phyloP scores from a whole-genome alignment of 2,113 vertebrate species.

The Muscicapa adusta region DNA sequence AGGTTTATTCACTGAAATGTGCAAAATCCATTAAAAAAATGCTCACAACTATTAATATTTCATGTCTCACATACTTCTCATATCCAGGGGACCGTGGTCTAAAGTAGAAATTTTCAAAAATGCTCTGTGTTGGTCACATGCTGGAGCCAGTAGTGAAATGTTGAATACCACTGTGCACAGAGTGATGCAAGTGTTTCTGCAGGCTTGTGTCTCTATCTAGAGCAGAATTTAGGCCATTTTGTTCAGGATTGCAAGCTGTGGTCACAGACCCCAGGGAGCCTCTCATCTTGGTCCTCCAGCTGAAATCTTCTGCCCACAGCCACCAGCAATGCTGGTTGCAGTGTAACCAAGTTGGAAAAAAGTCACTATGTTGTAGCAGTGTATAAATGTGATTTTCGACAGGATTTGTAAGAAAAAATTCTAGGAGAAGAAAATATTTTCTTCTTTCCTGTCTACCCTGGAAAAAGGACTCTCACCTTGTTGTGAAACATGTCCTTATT shows the following conservation, averaged over 20 bases:
- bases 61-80: neutral
- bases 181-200: accelerated
- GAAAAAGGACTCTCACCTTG: neutral
- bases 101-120: neutral
- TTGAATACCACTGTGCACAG: accelerated
- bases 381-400: neutral
- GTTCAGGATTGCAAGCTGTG: neutral
- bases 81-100: neutral
- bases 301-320: neutral
- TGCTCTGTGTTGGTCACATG: neutral
- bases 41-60: neutral
- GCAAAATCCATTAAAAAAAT: neutral
- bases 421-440: neutral
- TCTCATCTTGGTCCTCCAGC: neutral
- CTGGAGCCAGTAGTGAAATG: neutral
- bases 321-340: neutral
- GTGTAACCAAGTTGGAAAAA: neutral
- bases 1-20: conserved; percentile 30
- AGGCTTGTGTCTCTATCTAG: neutral
- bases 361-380: accelerated
- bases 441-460: neutral
- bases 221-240: neutral
- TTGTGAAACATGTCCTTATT: neutral
- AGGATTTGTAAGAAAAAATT: neutral
- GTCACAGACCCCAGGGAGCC: neutral